Evolutionary conservation across 2,888 invertebrate genomes (phyloP), one percentile per base, ranked within the genome.

Genomic region (Cataglyphis livida): DNA sequence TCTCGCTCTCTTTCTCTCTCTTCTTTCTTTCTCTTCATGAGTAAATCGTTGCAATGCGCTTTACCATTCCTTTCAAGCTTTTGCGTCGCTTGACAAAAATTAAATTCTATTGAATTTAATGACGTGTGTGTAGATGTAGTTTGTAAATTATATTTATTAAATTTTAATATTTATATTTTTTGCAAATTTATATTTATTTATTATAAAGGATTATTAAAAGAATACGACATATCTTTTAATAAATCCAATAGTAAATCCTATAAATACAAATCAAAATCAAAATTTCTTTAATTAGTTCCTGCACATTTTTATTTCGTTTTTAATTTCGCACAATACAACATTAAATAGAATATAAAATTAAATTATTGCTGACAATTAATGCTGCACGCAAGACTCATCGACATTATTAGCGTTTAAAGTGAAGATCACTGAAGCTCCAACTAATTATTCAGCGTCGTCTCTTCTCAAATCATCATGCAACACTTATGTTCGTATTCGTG

Each of bases 401-500:
- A 41, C 1, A 38, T 61, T 32, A 64, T 62, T 75, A 51, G 35
- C 35, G 51, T 44, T 61, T 61, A 41, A 59, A 28, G 5, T 10
- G 32, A 4, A 35, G 74, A 65, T 25, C 5, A 76, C n/a, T 4
- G 5, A 38, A 54, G 48, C 9, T 38, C 9, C 54, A 66, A 66
- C 54, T 54, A 57, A 76, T 76, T 57, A 68, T 57, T 76, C 15
- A 12, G 12, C 32, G n/a, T 51, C 48, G 48, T 51, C n/a, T 7
- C 15, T 32, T 32, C 28, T 57, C 70, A 12, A 9, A 41, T 76
- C n/a, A 41, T 54, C 59, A 44, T 35, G 35, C 44, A 61, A 57
- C 41, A 3, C 32, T 76, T 28, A 32, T 21, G 41, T 71, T 25
- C 35, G 59, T 59, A 79, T 79, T 79, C 70, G 71, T 79, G 78